Percentiles rank a stretch among this genome's conserved stretches.
These are phyloP conservation scores for Hystrix cristata DNA, from an alignment of 2,113 vertebrate genomes.

Conservation along the genomic window DNA sequence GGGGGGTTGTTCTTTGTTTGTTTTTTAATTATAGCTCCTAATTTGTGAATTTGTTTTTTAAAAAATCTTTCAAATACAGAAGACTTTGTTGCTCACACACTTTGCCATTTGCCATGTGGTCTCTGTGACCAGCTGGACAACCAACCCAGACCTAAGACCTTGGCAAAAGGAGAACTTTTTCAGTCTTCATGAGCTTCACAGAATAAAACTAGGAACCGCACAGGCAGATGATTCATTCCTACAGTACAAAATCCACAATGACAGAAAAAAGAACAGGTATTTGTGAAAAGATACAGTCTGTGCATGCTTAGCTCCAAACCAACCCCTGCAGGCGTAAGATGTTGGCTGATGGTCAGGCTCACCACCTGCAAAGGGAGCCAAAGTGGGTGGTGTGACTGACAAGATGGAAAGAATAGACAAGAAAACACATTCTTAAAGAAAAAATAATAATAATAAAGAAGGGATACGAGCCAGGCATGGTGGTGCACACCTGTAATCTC, in stretches of 20 bases:
- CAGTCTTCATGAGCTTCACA: no score
- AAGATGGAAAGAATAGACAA: background rate
- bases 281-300: background rate
- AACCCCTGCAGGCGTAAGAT: background rate
- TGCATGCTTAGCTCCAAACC: background rate
- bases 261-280: background rate
- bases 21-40: no score
- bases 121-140: no score
- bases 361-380: background rate
- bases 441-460: background rate
- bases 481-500: background rate
- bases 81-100: no score
- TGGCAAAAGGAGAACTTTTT: no score
- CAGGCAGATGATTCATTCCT: background rate
- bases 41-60: no score
- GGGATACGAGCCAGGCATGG: background rate
- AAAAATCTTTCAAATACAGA: no score
- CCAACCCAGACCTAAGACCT: no score
- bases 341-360: background rate
- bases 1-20: no score
- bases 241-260: background rate
- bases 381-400: background rate
- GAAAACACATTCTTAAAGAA: background rate
- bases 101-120: no score
- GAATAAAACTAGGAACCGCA: no score